A percentile compares a stretch with the other conserved stretches of the same genome.
Evolutionary conservation across 2,888 invertebrate species (phyloP).

Genomic region (Pyrrhia umbra): DNA sequence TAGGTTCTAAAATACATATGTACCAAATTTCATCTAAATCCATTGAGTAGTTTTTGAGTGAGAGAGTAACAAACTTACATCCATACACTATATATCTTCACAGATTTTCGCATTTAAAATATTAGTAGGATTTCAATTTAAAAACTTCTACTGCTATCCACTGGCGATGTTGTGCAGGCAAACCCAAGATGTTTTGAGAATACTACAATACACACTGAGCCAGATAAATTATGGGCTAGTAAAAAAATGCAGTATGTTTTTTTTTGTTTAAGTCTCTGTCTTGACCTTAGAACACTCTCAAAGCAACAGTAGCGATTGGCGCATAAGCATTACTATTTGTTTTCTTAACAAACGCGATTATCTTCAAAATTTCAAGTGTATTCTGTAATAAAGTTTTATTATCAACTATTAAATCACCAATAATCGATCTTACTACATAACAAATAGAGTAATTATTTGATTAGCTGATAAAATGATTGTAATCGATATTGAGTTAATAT

Average conservation of each 20-base stretch:
- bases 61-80: too few relatives aligned
- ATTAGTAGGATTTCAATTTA: too few relatives aligned
- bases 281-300: slow-evolving; percentile 33
- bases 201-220: neutral
- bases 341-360: slow-evolving; percentile 31
- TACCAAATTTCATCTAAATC: too few relatives aligned
- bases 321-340: slow-evolving; percentile 32
- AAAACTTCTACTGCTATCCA: too few relatives aligned
- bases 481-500: slow-evolving; percentile 46
- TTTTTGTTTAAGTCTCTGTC: slow-evolving; percentile 1
- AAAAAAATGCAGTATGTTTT: slow-evolving; percentile 13
- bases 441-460: slow-evolving; percentile 42
- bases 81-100: too few relatives aligned
- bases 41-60: too few relatives aligned
- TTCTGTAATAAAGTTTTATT: slow-evolving; percentile 10
- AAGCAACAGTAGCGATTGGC: slow-evolving; percentile 40
- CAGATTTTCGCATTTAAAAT: too few relatives aligned
- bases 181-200: too few relatives aligned
- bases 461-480: slow-evolving; percentile 45
- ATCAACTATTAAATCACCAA: slow-evolving; percentile 5
- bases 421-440: slow-evolving; percentile 34
- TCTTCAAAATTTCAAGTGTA: slow-evolving; percentile 45
- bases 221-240: neutral
- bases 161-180: too few relatives aligned
- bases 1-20: too few relatives aligned